Evolutionary conservation across 2,113 vertebrate genomes (phyloP), one percentile per base, ranked within the genome.

Genomic region (Tragelaphus buxtoni): DNA sequence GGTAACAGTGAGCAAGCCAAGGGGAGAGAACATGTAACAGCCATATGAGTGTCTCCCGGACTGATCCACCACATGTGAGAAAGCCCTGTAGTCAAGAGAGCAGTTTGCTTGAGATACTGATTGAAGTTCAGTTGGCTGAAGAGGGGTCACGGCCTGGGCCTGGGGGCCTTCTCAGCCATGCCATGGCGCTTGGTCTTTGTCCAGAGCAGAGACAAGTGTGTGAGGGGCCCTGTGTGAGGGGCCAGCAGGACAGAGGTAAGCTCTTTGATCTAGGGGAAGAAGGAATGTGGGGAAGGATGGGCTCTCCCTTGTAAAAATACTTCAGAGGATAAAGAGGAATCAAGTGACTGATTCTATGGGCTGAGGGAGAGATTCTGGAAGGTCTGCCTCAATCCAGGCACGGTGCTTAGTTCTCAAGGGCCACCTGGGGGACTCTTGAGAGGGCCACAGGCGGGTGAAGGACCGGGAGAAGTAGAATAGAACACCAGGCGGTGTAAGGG

Each of bases 11-110:
- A 79, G 26, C 55, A 4, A n/a, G 39, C 10, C 49, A 3, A 26
- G 7, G 20, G 35, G 22, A 12, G 8, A 39, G 17, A 1, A 0
- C 0, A 0, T 2, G 2, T 42, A 1, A 5, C 4, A 8, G 13
- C 2, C 0, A 2, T 1, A 0, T 14, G 35, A 8, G 4, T 12
- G 10, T 63, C 65, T 60, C 65, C 17, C 3, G 20, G 39, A 0
- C 20, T 9, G 32, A 8, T n/a, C 5, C 8, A 61, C 8, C 4
- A 45, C 32, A 0, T 9, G 18, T 3, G 30, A 24, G 55, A 47
- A 26, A 72, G 56, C 20, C 28, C 28, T 17, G 5, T 22, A 17
- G 16, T 18, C 18, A 32, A 47, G 72, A 32, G 24, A 2, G 9
- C 42, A 28, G 58, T 58, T 56, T 39, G 4, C 53, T n/a, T 47